Percentiles rank a stretch among this genome's conserved stretches.
Evolutionary conservation across 2,797 vertebrate genomes (phyloP).

Genomic region (Enteromius mattozi): DNA sequence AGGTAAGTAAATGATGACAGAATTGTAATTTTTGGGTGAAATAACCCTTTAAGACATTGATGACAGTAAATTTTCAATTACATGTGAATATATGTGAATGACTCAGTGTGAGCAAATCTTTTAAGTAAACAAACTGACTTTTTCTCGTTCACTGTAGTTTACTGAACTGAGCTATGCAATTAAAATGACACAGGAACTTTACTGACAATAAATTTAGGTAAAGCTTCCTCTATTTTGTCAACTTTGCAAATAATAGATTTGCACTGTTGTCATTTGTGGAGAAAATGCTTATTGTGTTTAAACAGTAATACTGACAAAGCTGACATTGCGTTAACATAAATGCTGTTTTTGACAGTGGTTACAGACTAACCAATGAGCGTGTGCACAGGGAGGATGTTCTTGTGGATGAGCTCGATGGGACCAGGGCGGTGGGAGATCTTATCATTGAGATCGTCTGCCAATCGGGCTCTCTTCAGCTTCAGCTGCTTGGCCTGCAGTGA

Average conservation of each 20-base stretch:
- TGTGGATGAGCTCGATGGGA: conserved; percentile 87
- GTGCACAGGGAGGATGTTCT: conserved; percentile 87
- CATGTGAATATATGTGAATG: not conserved
- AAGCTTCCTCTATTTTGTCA: not conserved
- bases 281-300: conserved; percentile 1
- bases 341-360: not conserved
- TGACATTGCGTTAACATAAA: not conserved
- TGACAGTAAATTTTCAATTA: not conserved
- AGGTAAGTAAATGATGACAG: not conserved
- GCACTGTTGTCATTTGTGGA: not conserved
- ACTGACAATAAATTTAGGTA: not conserved
- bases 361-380: conserved; percentile 62
- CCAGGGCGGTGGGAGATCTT: conserved; percentile 87
- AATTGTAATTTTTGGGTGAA: not conserved
- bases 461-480: conserved; percentile 85
- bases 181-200: not conserved
- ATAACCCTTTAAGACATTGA: not conserved
- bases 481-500: conserved; percentile 80
- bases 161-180: not conserved
- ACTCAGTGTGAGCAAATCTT: not conserved
- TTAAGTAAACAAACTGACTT: not conserved
- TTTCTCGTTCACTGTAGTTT: not conserved
- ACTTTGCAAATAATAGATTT: not conserved
- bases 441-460: conserved; percentile 88
- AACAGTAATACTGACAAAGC: not conserved